Evolutionary conservation across 2,113 vertebrate species (phyloP).

Genomic region (Oncorhynchus gorbuscha): DNA sequence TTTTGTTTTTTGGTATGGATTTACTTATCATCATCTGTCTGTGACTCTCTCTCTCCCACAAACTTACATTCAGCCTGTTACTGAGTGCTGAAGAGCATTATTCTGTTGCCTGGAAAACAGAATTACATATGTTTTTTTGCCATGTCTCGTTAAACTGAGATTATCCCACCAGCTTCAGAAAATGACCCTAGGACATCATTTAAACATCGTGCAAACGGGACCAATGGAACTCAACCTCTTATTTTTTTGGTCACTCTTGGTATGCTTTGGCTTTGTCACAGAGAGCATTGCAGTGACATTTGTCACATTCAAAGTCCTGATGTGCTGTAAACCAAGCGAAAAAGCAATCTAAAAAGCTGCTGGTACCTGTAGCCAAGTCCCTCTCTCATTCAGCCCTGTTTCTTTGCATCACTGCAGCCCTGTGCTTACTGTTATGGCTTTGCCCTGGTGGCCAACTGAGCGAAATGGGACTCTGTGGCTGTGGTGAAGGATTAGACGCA

Average conservation of each 20-base stretch:
- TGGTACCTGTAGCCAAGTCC: conserved; percentile 34
- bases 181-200: conserved; percentile 47
- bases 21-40: conserved; percentile 18
- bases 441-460: conserved; percentile 42
- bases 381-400: conserved; percentile 32
- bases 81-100: not conserved
- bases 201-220: conserved; percentile 10
- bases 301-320: conserved; percentile 53
- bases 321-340: conserved; percentile 39
- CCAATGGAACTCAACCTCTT: conserved; percentile 30
- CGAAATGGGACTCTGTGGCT: conserved; percentile 34
- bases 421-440: conserved; percentile 44
- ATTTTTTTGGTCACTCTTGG: conserved; percentile 30
- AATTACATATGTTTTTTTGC: conserved; percentile 10
- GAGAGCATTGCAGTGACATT: conserved; percentile 54
- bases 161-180: conserved; percentile 41
- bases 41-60: not conserved
- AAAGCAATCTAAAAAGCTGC: conserved; percentile 49
- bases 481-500: conserved; percentile 53
- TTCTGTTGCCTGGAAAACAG: not conserved
- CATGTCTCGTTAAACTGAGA: conserved; percentile 29
- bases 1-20: conserved; percentile 8
- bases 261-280: conserved; percentile 20
- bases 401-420: conserved; percentile 32
- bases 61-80: not conserved